These are phyloP conservation scores for Botia kubotai DNA, from an alignment of 2,797 vertebrate genomes.

Conservation along the genomic window DNA sequence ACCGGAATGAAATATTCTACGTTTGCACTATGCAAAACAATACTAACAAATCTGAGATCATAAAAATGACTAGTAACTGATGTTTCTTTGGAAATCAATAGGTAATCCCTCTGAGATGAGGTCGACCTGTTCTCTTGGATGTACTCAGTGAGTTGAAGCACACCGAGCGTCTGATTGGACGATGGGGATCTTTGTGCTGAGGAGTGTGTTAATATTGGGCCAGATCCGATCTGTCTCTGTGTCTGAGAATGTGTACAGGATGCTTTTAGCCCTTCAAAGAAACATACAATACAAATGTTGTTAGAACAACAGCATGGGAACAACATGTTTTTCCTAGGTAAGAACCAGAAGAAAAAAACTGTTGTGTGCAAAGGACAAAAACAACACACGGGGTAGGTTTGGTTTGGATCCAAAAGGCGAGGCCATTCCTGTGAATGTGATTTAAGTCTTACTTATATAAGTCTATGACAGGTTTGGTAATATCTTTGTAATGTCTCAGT, in stretches of 20 bases:
- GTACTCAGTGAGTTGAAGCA: conserved; percentile 68
- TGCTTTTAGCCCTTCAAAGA: conserved; percentile 83
- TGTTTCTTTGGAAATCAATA: conserved; percentile 5
- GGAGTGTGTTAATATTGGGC: conserved; percentile 91
- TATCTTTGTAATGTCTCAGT: conserved; percentile 93
- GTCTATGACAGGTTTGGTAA: conserved; percentile 92
- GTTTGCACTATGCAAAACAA: neutral
- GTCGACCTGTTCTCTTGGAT: neutral
- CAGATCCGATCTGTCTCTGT: conserved; percentile 96
- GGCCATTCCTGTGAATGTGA: neutral
- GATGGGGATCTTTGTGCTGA: conserved; percentile 84
- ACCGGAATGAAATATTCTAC: neutral
- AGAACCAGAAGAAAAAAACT: neutral
- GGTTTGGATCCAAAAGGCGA: neutral
- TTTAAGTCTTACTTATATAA: conserved; percentile 87
- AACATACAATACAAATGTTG: neutral
- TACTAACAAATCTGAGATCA: neutral
- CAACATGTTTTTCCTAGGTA: neutral
- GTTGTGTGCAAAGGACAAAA: neutral
- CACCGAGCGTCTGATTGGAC: conserved; percentile 68
- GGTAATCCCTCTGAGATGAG: conserved; percentile 14
- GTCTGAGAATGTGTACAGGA: conserved; percentile 92
- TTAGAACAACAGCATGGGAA: neutral
- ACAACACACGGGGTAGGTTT: neutral
- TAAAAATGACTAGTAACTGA: neutral